Conservation (phyloP, 2,797 vertebrate genomes). For the Pangasius djambal region DNA sequence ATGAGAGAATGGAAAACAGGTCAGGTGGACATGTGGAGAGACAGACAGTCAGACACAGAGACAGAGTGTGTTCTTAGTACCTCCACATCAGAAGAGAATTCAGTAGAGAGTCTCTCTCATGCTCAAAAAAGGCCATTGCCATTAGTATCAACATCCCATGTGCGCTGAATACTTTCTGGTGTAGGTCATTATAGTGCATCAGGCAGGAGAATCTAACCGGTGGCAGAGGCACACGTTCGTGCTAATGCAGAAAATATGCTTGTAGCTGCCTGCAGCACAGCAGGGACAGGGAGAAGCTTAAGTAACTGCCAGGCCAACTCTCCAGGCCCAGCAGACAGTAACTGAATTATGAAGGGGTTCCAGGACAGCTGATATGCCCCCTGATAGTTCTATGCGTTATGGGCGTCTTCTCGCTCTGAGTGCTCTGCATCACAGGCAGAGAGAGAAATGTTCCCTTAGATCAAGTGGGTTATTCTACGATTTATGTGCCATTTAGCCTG, state of each 20-base stretch:
- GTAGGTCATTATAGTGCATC: constrained; percentile 52
- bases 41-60: constrained; percentile 1
- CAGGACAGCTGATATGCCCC: constrained; percentile 60
- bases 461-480: not conserved
- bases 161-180: constrained; percentile 49
- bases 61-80: constrained; percentile 13
- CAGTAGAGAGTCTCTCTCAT: not conserved
- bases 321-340: constrained; percentile 57
- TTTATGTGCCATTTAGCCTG: not conserved
- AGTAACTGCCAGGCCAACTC: constrained; percentile 57
- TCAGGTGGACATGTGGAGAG: not conserved
- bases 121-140: constrained; percentile 49
- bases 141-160: constrained; percentile 45
- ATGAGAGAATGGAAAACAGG: not conserved
- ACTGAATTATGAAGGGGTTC: constrained; percentile 55
- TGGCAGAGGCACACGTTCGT: constrained; percentile 47
- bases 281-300: constrained; percentile 48
- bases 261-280: constrained; percentile 47
- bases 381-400: constrained; percentile 52
- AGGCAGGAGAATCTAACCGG: constrained; percentile 46
- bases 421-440: constrained; percentile 38
- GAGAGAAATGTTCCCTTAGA: constrained; percentile 30
- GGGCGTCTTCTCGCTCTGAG: constrained; percentile 41
- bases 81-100: constrained; percentile 18
- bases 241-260: constrained; percentile 63